phyloP scores from a whole-genome alignment of 2,888 invertebrate species.

The Agriopis marginaria region DNA sequence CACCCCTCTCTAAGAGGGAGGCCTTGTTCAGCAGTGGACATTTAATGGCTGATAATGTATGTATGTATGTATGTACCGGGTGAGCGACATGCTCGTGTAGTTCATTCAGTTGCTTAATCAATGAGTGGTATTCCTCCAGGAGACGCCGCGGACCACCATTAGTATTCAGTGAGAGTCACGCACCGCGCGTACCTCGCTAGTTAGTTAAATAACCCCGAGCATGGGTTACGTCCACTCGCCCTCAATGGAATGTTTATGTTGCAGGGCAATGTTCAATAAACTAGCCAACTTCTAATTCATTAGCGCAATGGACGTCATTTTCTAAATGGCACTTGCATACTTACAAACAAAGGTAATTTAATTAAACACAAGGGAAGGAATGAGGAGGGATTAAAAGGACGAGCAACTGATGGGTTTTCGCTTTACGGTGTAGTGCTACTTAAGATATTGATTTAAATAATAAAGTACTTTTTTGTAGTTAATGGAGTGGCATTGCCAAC shows the following conservation, averaged over 20 bases:
- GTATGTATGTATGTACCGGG: no score
- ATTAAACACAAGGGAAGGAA: not conserved
- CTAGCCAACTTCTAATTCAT: constrained; percentile 21
- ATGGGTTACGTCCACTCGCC: constrained; percentile 12
- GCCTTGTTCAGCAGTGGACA: no score
- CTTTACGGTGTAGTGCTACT: not conserved
- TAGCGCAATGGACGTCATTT: constrained; percentile 21
- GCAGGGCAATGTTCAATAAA: constrained; percentile 16
- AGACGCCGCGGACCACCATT: no score
- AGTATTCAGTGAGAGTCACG: not conserved
- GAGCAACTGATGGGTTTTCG: not conserved
- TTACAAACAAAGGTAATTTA: constrained; percentile 4
- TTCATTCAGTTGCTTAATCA: no score
- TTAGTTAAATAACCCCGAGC: not conserved
- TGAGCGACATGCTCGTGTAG: no score
- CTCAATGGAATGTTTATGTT: constrained; percentile 24
- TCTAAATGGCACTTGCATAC: constrained; percentile 19
- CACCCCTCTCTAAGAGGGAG: no score
- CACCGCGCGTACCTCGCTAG: not conserved
- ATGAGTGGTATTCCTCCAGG: no score
- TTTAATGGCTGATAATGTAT: no score
- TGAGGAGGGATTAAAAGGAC: not conserved
- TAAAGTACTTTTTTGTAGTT: no score
- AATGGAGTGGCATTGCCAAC: no score
- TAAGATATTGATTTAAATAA: not conserved